A percentile compares a stretch with the other conserved stretches of the same genome.
Conservation (phyloP, 2,888 invertebrate species). For the Charanyca ferruginea region DNA sequence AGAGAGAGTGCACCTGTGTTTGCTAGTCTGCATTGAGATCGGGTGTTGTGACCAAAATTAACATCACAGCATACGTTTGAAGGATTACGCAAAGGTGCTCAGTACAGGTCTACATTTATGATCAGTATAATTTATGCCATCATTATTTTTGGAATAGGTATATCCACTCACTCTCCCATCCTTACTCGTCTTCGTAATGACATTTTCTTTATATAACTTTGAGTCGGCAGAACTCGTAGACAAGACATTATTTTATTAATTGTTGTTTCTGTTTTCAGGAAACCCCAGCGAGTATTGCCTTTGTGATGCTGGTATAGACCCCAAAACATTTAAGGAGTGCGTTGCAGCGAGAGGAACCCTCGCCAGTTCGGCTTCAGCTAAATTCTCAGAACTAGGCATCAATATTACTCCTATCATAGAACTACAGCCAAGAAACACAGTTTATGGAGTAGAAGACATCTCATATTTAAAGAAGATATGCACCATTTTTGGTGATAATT, state of each 20-base stretch:
- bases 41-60: too few relatives aligned
- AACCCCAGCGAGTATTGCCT: conserved; percentile 41
- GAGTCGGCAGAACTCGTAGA: background rate
- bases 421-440: conserved; percentile 19
- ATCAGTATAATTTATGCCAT: too few relatives aligned
- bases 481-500: conserved; percentile 73
- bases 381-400: conserved; percentile 26
- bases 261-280: conserved; percentile 18
- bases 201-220: too few relatives aligned
- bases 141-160: too few relatives aligned
- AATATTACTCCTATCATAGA: conserved; percentile 45
- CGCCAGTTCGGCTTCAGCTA: conserved; percentile 28
- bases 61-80: too few relatives aligned
- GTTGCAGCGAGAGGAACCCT: conserved; percentile 22
- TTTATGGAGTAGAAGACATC: conserved; percentile 70
- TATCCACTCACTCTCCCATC: too few relatives aligned
- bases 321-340: conserved; percentile 40
- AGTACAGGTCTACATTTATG: too few relatives aligned
- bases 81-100: too few relatives aligned
- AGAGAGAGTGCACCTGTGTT: too few relatives aligned
- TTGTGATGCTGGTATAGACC: conserved; percentile 46
- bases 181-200: too few relatives aligned
- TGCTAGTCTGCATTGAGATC: too few relatives aligned
- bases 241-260: background rate
- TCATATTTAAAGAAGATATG: conserved; percentile 77